These are phyloP conservation scores for Noctua janthe DNA, from an alignment of 2,888 invertebrate species.

Conservation along the genomic window DNA sequence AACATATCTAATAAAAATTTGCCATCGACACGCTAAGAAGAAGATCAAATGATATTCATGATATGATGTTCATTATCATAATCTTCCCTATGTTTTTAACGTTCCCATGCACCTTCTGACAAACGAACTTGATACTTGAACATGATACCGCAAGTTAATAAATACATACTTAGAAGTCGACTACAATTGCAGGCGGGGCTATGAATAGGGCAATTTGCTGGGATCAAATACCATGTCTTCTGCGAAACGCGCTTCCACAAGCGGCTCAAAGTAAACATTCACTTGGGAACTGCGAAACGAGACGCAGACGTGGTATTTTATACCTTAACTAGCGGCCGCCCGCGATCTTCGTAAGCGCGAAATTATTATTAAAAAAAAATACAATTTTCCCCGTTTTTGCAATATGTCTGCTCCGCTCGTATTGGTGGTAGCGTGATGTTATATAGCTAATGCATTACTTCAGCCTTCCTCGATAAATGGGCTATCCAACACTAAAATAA, in stretches of 20 bases:
- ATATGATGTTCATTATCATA: not conserved
- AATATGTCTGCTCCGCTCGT: too few species aligned
- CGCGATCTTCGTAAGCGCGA: too few species aligned
- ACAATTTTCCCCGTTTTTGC: too few species aligned
- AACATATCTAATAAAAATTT: too few species aligned
- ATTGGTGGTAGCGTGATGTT: too few species aligned
- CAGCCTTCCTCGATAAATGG: too few species aligned
- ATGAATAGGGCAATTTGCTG: conserved; percentile 62
- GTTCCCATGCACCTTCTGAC: not conserved
- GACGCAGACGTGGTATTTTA: conserved; percentile 8
- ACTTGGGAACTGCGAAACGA: conserved; percentile 16
- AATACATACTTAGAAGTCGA: conserved; percentile 28
- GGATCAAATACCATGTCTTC: conserved; percentile 51
- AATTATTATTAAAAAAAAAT: too few species aligned
- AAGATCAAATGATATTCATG: too few species aligned
- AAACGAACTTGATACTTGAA: not conserved
- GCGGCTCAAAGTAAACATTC: conserved; percentile 20
- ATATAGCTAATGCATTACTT: too few species aligned
- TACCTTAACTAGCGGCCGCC: too few species aligned
- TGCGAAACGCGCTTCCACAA: conserved; percentile 42
- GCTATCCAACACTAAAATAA: too few species aligned
- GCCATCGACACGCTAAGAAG: too few species aligned
- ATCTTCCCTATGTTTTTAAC: not conserved
- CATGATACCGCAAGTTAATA: conserved; percentile 27
- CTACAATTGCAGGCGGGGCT: conserved; percentile 29